Evolutionary conservation across 2,113 vertebrate genomes (phyloP).

Genomic region (Pardalotus punctatus): DNA sequence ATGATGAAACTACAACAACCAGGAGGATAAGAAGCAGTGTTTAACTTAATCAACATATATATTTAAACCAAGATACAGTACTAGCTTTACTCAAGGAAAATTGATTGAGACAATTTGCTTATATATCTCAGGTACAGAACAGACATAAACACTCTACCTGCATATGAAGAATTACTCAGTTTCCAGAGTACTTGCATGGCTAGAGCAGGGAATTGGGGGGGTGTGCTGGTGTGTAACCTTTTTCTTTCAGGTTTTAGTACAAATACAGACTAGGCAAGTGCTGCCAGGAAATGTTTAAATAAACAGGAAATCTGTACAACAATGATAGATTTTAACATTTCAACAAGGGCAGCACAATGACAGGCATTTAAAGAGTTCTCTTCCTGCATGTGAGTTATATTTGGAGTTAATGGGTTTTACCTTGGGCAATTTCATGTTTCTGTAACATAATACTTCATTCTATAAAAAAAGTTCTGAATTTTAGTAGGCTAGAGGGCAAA

Average conservation of each 20-base stretch:
- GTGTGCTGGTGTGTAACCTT: neutral
- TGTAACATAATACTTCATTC: conserved; percentile 29
- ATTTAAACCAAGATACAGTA: neutral
- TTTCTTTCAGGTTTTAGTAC: conserved; percentile 31
- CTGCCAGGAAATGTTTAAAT: conserved; percentile 72
- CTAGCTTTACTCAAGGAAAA: neutral
- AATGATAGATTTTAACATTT: conserved; percentile 68
- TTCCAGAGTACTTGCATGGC: neutral
- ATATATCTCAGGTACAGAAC: neutral
- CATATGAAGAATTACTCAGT: neutral
- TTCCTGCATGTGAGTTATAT: conserved; percentile 59
- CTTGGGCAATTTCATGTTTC: conserved; percentile 50
- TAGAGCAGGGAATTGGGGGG: neutral
- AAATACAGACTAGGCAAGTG: conserved; percentile 59
- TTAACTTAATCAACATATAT: neutral
- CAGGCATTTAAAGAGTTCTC: conserved; percentile 53
- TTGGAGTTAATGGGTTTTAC: conserved; percentile 63
- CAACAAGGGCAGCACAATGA: conserved; percentile 58
- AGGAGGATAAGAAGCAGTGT: neutral
- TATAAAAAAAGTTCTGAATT: conserved; percentile 32
- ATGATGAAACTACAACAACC: neutral
- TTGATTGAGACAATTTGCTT: neutral
- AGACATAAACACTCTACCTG: neutral
- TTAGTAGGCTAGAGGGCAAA: conserved; percentile 32
- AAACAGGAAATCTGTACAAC: conserved; percentile 76